Conservation (phyloP, 1,140 invertebrate genomes). For the Pseudomyrmex cubaensis region DNA sequence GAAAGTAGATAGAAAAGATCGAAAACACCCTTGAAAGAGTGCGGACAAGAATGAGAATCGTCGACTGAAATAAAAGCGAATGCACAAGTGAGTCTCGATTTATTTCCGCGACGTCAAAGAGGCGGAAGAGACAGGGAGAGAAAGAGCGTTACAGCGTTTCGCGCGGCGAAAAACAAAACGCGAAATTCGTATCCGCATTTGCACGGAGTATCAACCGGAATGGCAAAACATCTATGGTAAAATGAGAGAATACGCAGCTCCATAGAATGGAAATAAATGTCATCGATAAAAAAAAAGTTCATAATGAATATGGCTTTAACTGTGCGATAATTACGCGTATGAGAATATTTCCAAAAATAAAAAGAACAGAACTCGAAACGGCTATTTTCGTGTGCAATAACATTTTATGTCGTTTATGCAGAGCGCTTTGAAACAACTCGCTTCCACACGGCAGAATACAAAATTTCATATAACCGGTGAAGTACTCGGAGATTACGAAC, state of each 20-base stretch:
- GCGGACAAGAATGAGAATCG: conserved; percentile 53
- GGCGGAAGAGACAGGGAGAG: not conserved
- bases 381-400: not conserved
- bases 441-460: conserved; percentile 8
- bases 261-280: not conserved
- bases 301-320: conserved; percentile 13
- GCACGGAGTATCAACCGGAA: conserved; percentile 7
- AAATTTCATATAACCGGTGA: conserved; percentile 19
- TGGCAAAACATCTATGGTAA: conserved; percentile 17
- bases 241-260: not conserved
- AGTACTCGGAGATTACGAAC: conserved; percentile 10
- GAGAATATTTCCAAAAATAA: not conserved
- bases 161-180: not conserved
- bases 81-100: conserved; percentile 62
- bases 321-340: not conserved
- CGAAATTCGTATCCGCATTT: conserved; percentile 41
- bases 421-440: conserved; percentile 8
- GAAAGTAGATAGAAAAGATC: conserved; percentile 60
- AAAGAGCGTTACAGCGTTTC: not conserved
- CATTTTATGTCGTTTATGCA: conserved; percentile 7
- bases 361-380: not conserved
- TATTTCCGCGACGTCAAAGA: conserved; percentile 63
- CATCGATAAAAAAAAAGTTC: not conserved
- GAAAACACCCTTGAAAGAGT: conserved; percentile 48
- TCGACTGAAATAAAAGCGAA: conserved; percentile 65